Evolutionary conservation across 2,113 vertebrate genomes (phyloP).

Genomic region (Corvus moneduloides): DNA sequence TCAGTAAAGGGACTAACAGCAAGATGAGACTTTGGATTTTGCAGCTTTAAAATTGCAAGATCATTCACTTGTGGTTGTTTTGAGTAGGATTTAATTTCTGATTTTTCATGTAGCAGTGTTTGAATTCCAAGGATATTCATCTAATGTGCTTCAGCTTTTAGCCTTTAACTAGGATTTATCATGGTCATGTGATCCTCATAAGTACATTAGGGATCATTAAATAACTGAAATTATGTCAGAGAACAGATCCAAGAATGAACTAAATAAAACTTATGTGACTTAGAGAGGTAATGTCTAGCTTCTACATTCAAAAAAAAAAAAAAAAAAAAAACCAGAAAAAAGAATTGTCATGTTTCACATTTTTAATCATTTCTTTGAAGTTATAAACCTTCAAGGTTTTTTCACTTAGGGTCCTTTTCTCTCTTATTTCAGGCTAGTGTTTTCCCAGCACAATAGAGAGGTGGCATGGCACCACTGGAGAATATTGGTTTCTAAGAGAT

Average conservation of each 20-base stretch:
- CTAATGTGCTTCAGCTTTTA: slow-evolving; percentile 3
- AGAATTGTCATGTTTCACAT: background rate
- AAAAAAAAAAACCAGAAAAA: background rate
- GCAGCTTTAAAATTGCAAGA: slow-evolving; percentile 17
- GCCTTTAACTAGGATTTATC: background rate
- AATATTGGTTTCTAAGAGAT: background rate
- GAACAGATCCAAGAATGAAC: background rate
- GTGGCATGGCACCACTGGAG: background rate
- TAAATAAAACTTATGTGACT: background rate
- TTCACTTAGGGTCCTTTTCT: background rate
- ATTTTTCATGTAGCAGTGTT: background rate
- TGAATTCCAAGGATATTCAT: background rate
- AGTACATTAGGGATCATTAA: background rate
- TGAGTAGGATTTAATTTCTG: slow-evolving; percentile 34
- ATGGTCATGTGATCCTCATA: background rate
- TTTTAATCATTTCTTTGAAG: background rate
- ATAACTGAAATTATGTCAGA: background rate
- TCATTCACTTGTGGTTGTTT: background rate
- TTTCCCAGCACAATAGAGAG: background rate
- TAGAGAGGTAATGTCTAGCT: background rate
- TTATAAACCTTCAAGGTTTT: background rate
- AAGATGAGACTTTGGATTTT: background rate
- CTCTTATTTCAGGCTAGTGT: background rate
- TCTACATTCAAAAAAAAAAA: background rate
- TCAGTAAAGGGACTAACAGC: background rate